Evolutionary conservation across 1,140 invertebrate genomes (phyloP).

Genomic region (Camponotus vicinus): DNA sequence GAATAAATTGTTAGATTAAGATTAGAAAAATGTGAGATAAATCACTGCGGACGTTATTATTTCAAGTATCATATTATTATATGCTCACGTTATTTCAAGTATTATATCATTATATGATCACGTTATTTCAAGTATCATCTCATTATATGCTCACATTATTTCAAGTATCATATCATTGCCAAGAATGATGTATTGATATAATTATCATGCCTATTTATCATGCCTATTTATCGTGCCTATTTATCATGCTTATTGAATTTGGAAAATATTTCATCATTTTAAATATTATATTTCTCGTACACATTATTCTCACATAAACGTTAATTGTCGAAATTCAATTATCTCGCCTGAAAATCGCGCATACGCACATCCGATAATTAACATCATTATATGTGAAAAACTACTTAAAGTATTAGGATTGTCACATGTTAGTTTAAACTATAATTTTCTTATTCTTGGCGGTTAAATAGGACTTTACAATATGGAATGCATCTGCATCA

Average conservation of each 20-base stretch:
- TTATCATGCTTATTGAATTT: background rate
- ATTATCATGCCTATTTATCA: background rate
- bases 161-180: background rate
- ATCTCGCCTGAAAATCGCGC: conserved; percentile 8
- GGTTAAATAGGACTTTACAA: background rate
- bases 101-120: too few species aligned
- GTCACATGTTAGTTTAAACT: background rate
- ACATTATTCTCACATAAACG: background rate
- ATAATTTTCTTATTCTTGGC: background rate
- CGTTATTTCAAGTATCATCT: too few species aligned
- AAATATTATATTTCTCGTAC: background rate
- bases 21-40: conserved; percentile 3
- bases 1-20: background rate
- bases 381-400: conserved; percentile 17
- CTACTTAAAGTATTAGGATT: conserved; percentile 29
- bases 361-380: conserved; percentile 17
- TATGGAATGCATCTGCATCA: background rate
- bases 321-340: conserved; percentile 41
- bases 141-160: background rate
- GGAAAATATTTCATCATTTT: background rate
- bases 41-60: background rate
- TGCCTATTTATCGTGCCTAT: background rate
- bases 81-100: too few species aligned
- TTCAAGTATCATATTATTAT: background rate
- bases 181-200: conserved; percentile 20